Conservation (phyloP, 2,113 vertebrate species). For the Nannobrachium achirus region DNA sequence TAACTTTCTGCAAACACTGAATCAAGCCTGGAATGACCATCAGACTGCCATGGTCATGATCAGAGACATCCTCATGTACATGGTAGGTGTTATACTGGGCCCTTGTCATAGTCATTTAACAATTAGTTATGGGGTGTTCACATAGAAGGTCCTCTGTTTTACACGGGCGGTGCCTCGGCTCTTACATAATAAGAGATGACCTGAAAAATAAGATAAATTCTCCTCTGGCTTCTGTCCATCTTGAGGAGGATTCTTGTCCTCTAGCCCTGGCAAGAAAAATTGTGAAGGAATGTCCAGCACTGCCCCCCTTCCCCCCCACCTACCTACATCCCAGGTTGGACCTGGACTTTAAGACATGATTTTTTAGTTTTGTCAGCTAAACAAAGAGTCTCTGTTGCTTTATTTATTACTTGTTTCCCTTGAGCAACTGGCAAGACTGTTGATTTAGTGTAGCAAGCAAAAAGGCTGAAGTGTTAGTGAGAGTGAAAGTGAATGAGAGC, state of each 20-base stretch:
- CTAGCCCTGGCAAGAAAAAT: constrained; percentile 9
- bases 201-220: neutral
- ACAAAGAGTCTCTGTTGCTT: constrained; percentile 51
- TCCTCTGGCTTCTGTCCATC: neutral
- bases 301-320: constrained; percentile 1
- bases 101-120: neutral
- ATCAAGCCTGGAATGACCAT: constrained; percentile 98
- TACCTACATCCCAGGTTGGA: constrained; percentile 19
- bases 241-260: constrained; percentile 9
- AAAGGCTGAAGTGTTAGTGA: constrained; percentile 15
- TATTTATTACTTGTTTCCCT: constrained; percentile 26
- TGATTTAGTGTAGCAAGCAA: constrained; percentile 37
- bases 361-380: constrained; percentile 24
- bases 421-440: constrained; percentile 34
- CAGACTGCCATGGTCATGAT: constrained; percentile 99
- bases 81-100: constrained; percentile 81
- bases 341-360: constrained; percentile 22
- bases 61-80: constrained; percentile 98
- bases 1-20: constrained; percentile 96
- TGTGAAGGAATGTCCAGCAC: constrained; percentile 32
- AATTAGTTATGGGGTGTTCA: neutral
- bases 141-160: neutral
- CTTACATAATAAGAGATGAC: neutral
- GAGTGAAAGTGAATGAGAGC: constrained; percentile 5
- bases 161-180: neutral